Evolutionary conservation across 2,113 vertebrate species (phyloP).

Genomic region (Ochotona princeps): DNA sequence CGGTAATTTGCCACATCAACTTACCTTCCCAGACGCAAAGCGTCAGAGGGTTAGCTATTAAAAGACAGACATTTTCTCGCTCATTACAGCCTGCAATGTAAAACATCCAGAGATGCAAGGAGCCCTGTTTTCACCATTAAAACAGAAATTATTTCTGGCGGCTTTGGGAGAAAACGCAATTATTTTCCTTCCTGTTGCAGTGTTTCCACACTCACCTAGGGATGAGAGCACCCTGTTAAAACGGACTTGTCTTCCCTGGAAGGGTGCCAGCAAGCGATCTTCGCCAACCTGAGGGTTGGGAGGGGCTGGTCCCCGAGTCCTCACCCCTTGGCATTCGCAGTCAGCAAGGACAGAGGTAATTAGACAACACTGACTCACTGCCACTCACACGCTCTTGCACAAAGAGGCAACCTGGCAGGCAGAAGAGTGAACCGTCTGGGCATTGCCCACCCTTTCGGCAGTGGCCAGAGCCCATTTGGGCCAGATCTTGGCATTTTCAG

Average conservation of each 20-base stretch:
- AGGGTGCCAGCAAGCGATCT: not conserved
- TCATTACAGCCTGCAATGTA: slow-evolving; percentile 71
- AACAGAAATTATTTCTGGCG: slow-evolving; percentile 41
- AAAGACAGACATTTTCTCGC: slow-evolving; percentile 69
- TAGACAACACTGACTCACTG: not conserved
- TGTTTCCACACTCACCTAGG: slow-evolving; percentile 55
- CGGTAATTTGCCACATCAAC: slow-evolving; percentile 41
- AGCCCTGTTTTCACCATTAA: slow-evolving; percentile 61
- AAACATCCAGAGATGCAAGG: slow-evolving; percentile 56
- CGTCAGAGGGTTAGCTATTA: slow-evolving; percentile 72
- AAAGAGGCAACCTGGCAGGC: not conserved
- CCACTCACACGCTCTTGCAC: not conserved
- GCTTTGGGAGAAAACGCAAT: slow-evolving; percentile 64
- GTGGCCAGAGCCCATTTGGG: not conserved
- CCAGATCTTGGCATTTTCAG: not conserved
- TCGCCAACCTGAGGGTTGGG: not conserved
- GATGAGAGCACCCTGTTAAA: slow-evolving; percentile 47
- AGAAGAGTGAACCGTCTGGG: not conserved
- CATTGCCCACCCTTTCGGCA: not conserved
- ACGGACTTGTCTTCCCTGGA: slow-evolving; percentile 43
- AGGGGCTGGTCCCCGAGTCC: not conserved
- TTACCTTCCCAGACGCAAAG: slow-evolving; percentile 55
- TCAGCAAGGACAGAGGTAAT: slow-evolving; percentile 53
- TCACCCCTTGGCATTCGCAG: not conserved
- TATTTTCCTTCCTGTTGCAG: slow-evolving; percentile 64